phyloP scores from a whole-genome alignment of 2,797 vertebrate genomes.

The Spinus pinus region DNA sequence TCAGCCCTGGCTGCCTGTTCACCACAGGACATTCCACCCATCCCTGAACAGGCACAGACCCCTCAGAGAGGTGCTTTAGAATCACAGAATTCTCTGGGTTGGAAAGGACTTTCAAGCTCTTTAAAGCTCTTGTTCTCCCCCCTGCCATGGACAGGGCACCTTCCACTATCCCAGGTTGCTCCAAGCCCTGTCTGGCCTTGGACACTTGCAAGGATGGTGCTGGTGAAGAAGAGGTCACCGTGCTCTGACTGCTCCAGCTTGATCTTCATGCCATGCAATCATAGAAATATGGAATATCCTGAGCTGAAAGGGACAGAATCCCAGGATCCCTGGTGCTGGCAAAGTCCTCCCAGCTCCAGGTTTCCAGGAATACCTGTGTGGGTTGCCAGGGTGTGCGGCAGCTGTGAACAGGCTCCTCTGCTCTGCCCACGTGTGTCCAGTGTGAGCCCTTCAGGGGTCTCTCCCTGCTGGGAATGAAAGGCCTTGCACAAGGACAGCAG shows the following conservation, averaged over 20 bases:
- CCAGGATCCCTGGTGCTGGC: too few species aligned
- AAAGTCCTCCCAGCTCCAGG: background rate
- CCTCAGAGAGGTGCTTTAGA: background rate
- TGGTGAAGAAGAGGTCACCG: background rate
- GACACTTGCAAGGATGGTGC: background rate
- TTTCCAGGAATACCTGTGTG: accelerated
- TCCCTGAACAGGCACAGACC: background rate
- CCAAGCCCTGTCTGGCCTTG: background rate
- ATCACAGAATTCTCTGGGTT: background rate
- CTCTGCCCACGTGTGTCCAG: accelerated
- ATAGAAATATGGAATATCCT: too few species aligned
- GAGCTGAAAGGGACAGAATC: too few species aligned
- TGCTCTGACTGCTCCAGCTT: too few species aligned
- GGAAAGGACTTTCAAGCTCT: background rate
- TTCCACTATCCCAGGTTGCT: accelerated
- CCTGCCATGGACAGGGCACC: background rate
- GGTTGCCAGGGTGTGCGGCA: background rate
- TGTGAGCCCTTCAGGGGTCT: background rate
- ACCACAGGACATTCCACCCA: background rate
- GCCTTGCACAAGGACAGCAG: background rate
- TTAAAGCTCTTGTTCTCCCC: too few species aligned
- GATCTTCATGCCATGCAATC: too few species aligned
- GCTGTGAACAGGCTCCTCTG: background rate
- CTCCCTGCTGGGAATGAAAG: background rate
- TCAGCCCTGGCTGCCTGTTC: accelerated